These are phyloP conservation scores for Onchidella celtica DNA, from an alignment of 2,888 invertebrate genomes.

Conservation along the genomic window DNA sequence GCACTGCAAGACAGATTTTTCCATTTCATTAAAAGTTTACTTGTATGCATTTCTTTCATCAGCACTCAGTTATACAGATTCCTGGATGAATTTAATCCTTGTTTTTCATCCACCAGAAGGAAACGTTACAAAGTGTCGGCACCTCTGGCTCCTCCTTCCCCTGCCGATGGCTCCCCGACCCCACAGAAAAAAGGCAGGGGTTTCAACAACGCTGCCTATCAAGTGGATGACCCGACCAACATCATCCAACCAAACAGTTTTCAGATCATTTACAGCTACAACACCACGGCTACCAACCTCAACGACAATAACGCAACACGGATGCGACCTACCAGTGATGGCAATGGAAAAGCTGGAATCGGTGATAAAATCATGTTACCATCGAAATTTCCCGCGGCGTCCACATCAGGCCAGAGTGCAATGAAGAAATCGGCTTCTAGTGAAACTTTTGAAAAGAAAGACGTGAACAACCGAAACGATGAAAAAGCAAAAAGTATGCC, in stretches of 20 bases:
- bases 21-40: no score
- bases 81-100: no score
- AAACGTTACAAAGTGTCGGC: background rate
- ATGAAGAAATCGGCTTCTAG: background rate
- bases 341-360: background rate
- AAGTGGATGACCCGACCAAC: background rate
- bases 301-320: background rate
- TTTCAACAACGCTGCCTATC: background rate
- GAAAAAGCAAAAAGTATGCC: background rate
- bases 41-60: no score
- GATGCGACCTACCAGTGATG: no score
- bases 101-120: background rate
- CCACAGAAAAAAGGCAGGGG: background rate
- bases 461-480: background rate
- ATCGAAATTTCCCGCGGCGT: background rate
- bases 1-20: no score
- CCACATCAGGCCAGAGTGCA: background rate
- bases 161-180: background rate
- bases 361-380: background rate
- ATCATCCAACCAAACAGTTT: conserved; percentile 7
- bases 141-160: background rate
- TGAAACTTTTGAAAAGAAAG: background rate
- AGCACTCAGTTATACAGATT: no score
- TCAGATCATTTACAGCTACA: background rate
- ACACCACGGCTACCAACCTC: background rate